Evolutionary conservation across 2,113 vertebrate species (phyloP), one percentile per base, ranked within the genome.

Genomic region (Engystomops pustulosus): DNA sequence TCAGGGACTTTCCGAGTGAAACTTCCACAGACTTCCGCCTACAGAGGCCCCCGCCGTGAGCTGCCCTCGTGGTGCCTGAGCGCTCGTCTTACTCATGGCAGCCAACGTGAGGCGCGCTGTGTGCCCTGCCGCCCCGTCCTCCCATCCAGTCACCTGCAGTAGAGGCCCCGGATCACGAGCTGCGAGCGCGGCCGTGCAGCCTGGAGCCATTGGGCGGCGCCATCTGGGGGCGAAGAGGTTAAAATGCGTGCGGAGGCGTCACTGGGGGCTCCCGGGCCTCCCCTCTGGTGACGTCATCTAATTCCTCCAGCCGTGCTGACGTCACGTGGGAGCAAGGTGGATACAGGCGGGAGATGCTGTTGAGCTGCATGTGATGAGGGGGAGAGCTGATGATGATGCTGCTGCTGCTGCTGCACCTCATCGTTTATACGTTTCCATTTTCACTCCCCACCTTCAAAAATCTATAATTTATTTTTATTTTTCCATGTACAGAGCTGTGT

Each of bases 221-320:
- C 79, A 81, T 81, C 20, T 49, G 79, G 58, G 65, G 30, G 79
- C 34, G 69, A 83, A 83, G 69, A 60, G 68, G 68, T 83, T 83
- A 83, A 83, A 83, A 60, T 30, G 49, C 58, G 70, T 47, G 51
- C 32, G 45, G 67, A 38, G 45, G 79, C 30, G 30, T 70, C 79
- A 25, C 14, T 38, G 32, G 80, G 69, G 51, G 49, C 38, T 81
- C 67, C 47, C 69, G 80, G 69, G 80, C 4, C 53, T 60, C 34
- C 80, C 80, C 51, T 25, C 20, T 67, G 2, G n/a, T 81, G 80
- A 81, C 67, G 80, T 81, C 80, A 81, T 25, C 38, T 6, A 15
- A 18, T 20, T 47, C 58, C 27, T 60, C 44, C 1, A 38, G 20
- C 49, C 10, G 10, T 23, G 4, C 76, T 55, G 49, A 53, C 74